Base-by-base conservation (phyloP, 2,113 vertebrate genomes). In the Grammomys dolichurus region DNA sequence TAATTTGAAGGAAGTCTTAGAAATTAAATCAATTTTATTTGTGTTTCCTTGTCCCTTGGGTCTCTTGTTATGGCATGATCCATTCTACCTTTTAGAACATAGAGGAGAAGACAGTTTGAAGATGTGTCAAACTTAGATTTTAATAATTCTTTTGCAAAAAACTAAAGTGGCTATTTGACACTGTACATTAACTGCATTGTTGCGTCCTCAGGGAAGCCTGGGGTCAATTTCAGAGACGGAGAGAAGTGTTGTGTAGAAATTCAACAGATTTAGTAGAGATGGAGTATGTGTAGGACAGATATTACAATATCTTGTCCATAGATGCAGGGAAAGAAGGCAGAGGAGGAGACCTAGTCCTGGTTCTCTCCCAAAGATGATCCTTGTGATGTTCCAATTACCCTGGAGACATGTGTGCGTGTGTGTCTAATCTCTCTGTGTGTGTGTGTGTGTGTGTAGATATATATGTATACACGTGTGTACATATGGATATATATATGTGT, bases 11-110 rank as follows among this genome's bases (percentile, higher is more conserved):
- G 89, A 73, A 33, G 54, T 77, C 72, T 48, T 69, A 46, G 36
- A 94, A 94, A 54, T 73, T 82, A 93, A 93, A 73, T 86, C 76
- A 87, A 92, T 87, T 92, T 96, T 86, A 95, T 81, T 19, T 90
- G 60, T 87, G 48, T 95, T 90, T 89, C 54, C 1, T 67, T 82
- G 70, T 90, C 70, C 95, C 94, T 82, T 93, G 54, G 80, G 80
- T 4, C 20, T 36, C 54, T 72, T 63, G 72, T 77, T 90, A 93
- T 28, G 14, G 7, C 94, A 33, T n/a, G 22, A 89, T 63, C 90
- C 92, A 95, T 90, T 94, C 81, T 77, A 8, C 7, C 78, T 76
- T 95, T 90, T 92, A 58, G n/a, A 67, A 76, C 33, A 70, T 26
- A 94, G 82, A 93, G 2, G 17, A 96, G 20, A 91, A 19, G 17